Evolutionary conservation across 53 echinoderm and acorn worm species (phyloP).

Genomic region (Paracentrotus lividus): DNA sequence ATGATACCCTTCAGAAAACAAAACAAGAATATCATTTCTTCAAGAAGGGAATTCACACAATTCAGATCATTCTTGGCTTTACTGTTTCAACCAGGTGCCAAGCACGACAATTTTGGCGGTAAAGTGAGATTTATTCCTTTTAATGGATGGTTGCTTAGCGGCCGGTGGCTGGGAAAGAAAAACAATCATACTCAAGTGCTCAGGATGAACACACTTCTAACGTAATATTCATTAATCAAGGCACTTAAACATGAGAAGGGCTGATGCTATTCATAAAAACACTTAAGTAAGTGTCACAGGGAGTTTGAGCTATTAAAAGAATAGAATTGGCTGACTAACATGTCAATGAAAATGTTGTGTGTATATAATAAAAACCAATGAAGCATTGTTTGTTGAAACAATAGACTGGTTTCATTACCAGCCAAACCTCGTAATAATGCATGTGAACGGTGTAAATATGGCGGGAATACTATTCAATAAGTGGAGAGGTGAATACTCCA

Average conservation of each 20-base stretch:
- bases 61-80: neutral
- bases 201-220: slow-evolving; percentile 3
- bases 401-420: neutral
- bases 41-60: neutral
- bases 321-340: neutral
- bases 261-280: neutral
- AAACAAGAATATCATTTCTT: neutral
- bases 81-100: neutral
- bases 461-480: no score
- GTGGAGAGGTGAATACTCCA: no score
- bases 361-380: neutral
- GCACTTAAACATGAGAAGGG: slow-evolving; percentile 27
- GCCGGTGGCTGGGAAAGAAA: neutral
- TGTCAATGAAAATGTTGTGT: neutral
- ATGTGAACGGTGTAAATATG: no score
- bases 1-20: no score
- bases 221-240: neutral
- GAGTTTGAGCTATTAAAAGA: neutral
- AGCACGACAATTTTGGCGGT: slow-evolving; percentile 39
- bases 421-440: neutral
- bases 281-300: neutral
- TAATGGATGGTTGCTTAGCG: neutral
- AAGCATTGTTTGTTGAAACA: neutral
- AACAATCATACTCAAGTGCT: neutral
- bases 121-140: neutral